Conservation (phyloP, 2,113 vertebrate genomes). For the Passer montanus region DNA sequence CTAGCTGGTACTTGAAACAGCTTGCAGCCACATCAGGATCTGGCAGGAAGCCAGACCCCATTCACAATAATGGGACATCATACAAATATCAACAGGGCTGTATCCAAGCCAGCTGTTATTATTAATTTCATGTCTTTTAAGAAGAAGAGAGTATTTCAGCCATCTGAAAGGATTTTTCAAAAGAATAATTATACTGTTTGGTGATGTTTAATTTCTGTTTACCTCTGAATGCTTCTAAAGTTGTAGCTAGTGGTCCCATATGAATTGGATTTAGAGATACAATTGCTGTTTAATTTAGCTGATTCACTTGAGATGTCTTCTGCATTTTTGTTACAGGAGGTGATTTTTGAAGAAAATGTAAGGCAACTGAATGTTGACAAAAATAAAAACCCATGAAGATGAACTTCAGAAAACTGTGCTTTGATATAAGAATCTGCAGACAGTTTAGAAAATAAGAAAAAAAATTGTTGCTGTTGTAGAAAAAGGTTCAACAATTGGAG, state of each 20-base stretch:
- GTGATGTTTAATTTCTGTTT: slow-evolving; percentile 56
- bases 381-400: not conserved
- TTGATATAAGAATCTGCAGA: not conserved
- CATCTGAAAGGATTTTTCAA: slow-evolving; percentile 25
- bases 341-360: not conserved
- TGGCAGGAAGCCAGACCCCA: slow-evolving; percentile 37
- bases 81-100: slow-evolving; percentile 32
- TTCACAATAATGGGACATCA: slow-evolving; percentile 43
- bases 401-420: not conserved
- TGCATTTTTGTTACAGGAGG: not conserved
- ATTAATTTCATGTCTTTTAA: slow-evolving; percentile 59
- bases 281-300: slow-evolving; percentile 7
- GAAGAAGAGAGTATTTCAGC: slow-evolving; percentile 17
- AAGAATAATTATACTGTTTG: slow-evolving; percentile 58
- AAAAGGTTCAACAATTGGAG: not conserved
- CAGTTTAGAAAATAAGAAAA: not conserved
- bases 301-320: not conserved
- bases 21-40: slow-evolving; percentile 11
- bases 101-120: slow-evolving; percentile 52
- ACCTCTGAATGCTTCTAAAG: slow-evolving; percentile 34
- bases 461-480: not conserved
- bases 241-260: slow-evolving; percentile 1
- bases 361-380: not conserved
- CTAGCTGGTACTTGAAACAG: slow-evolving; percentile 37
- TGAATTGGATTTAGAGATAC: slow-evolving; percentile 3